Evolutionary conservation across 2,797 vertebrate species (phyloP), one percentile per base, ranked within the genome.

Genomic region (Carcharodon carcharias): DNA sequence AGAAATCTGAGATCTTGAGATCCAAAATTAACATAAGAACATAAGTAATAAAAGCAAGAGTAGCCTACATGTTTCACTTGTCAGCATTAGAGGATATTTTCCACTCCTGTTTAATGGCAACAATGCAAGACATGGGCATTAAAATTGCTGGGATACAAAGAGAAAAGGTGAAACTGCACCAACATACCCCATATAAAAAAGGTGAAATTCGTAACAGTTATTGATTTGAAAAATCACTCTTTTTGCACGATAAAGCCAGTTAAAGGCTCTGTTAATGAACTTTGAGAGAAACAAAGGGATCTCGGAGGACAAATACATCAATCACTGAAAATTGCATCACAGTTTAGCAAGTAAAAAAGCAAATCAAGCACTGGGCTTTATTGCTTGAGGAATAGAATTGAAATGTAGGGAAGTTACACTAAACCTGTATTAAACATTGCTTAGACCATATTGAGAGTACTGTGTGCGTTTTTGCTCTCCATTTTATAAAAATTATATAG

Each of bases 1-100:
- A 65, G 61, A 93, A 93, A 45, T 93, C 35, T 93, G 91, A 93
- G 16, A 93, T 93, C 21, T 93, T 40, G 18, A 93, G n/a, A 92
- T n/a, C 26, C 88, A 61, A 31, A 91, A n/a, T 40, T 80, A 80
- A 35, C n/a, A 14, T 3, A 12, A 77, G 73, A 40, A 80, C 14
- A n/a, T n/a, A 69, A 69, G 67, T 5, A 69, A 69, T 69, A 69
- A 3, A n/a, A 77, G 73, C n/a, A 40, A 28, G 73, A n/a, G 35
- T n/a, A 80, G 35, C 1, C 35, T 40, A 4, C 40, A 80, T 3
- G 3, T 16, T 40, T 93, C n/a, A 12, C 45, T 92, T 61, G 21
- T 5, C 89, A n/a, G 0, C 2, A 8, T 21, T 93, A 23, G n/a
- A 93, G 35, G 2, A 65, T 45, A 61, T 93, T 65, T 93, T 65